These are phyloP conservation scores for Corythoichthys haematopterus DNA, from an alignment of 2,113 vertebrate species.

Conservation along the genomic window DNA sequence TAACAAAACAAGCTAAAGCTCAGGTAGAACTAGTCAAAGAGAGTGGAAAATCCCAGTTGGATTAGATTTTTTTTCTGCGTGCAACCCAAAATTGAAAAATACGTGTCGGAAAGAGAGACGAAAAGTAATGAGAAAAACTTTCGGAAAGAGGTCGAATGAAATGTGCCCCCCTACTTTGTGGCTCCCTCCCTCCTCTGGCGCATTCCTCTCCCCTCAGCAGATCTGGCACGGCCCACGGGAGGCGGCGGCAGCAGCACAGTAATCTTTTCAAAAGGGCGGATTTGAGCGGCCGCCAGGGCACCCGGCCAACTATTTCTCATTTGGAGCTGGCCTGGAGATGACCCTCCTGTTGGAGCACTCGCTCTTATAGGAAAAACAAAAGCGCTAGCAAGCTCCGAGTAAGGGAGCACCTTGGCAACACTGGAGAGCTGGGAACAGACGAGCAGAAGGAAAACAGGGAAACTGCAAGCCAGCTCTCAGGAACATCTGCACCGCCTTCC, in stretches of 20 bases:
- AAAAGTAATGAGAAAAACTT: conserved; percentile 70
- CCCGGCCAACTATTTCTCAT: conserved; percentile 73
- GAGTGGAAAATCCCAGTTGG: conserved; percentile 60
- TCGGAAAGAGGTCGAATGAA: conserved; percentile 67
- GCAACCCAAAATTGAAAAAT: conserved; percentile 59
- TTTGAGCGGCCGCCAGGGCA: conserved; percentile 72
- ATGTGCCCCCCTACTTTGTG: conserved; percentile 44
- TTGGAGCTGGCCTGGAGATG: conserved; percentile 74
- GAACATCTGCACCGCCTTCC: conserved; percentile 72
- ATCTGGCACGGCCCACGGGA: conserved; percentile 69
- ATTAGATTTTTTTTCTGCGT: conserved; percentile 61
- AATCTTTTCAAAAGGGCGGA: conserved; percentile 75
- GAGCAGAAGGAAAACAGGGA: conserved; percentile 63
- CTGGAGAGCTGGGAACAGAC: conserved; percentile 56
- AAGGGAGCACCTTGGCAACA: conserved; percentile 67
- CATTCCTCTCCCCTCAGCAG: conserved; percentile 70
- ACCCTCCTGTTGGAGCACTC: conserved; percentile 71
- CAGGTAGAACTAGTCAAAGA: conserved; percentile 48
- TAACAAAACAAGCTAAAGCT: conserved; percentile 61
- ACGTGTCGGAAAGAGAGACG: conserved; percentile 52
- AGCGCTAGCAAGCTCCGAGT: conserved; percentile 58
- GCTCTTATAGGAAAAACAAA: conserved; percentile 68
- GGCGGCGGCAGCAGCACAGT: conserved; percentile 72
- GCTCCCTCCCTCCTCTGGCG: conserved; percentile 55
- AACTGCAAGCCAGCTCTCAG: conserved; percentile 62